phyloP scores from a whole-genome alignment of 2,113 vertebrate genomes.

The Onychostoma macrolepis region DNA sequence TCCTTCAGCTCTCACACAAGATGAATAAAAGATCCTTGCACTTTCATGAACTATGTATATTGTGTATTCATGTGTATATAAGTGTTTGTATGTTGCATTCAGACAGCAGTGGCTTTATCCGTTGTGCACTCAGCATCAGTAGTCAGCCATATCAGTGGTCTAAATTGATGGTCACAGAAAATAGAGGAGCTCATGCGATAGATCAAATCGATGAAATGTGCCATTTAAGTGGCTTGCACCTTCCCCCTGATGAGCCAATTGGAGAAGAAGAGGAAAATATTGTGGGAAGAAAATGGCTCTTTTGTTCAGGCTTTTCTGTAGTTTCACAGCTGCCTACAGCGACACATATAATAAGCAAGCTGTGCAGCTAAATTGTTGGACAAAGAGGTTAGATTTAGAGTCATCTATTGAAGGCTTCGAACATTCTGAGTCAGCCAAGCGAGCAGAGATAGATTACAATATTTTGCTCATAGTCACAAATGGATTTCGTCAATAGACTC shows the following conservation, averaged over 20 bases:
- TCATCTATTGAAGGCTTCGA: neutral
- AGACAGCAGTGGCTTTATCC: neutral
- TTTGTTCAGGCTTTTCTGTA: conserved; percentile 3
- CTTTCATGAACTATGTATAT: neutral
- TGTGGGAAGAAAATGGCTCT: neutral
- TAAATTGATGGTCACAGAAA: neutral
- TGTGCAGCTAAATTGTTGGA: neutral
- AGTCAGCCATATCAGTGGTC: neutral
- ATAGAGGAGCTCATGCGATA: neutral
- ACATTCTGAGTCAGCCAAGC: neutral
- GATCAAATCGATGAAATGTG: conserved; percentile 4
- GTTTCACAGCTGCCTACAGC: neutral
- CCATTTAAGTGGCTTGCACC: neutral
- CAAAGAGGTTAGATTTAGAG: neutral
- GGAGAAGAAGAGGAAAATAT: conserved; percentile 1
- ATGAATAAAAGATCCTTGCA: neutral
- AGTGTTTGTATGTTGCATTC: neutral
- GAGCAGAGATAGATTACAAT: neutral
- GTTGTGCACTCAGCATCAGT: neutral
- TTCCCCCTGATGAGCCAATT: neutral
- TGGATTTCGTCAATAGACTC: neutral
- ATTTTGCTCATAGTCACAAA: conserved; percentile 14
- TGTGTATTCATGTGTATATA: neutral
- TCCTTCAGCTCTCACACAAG: neutral
- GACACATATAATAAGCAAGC: neutral